Percentiles rank a stretch among this genome's conserved stretches.
These are phyloP conservation scores for Heteropelma amictum DNA, from an alignment of 2,888 invertebrate genomes.

Conservation along the genomic window DNA sequence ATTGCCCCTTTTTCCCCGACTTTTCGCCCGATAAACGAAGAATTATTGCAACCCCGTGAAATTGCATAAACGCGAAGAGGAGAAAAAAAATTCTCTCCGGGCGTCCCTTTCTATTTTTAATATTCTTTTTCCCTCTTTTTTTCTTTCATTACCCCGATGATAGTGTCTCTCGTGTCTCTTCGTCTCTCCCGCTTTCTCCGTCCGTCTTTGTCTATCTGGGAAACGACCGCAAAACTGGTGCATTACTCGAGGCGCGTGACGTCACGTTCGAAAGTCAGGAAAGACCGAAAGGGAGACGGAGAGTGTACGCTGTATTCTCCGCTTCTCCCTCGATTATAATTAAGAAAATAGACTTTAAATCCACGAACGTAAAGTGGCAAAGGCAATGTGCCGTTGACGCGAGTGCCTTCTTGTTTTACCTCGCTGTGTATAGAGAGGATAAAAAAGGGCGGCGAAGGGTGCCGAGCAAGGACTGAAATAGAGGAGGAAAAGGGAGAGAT, in stretches of 20 bases:
- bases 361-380: conserved; percentile 57
- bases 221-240: conserved; percentile 34
- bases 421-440: background rate
- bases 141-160: conserved; percentile 14
- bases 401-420: conserved; percentile 21
- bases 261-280: conserved; percentile 55
- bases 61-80: conserved; percentile 25
- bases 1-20: background rate
- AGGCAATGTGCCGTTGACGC: conserved; percentile 20
- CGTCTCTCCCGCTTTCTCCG: conserved; percentile 5
- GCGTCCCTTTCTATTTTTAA: conserved; percentile 15
- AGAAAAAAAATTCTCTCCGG: background rate
- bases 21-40: conserved; percentile 48
- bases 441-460: conserved; percentile 35
- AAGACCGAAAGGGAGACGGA: background rate
- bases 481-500: conserved; percentile 60
- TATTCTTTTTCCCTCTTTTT: background rate
- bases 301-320: background rate
- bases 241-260: conserved; percentile 54
- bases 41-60: conserved; percentile 43
- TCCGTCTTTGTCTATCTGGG: conserved; percentile 2
- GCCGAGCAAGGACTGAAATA: conserved; percentile 48
- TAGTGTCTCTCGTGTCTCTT: conserved; percentile 18
- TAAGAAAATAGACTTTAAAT: conserved; percentile 76
- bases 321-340: conserved; percentile 70